Percentiles rank a stretch among this genome's conserved stretches.
Conservation (phyloP, 2,888 invertebrate species). For the Tridacna crocea region DNA sequence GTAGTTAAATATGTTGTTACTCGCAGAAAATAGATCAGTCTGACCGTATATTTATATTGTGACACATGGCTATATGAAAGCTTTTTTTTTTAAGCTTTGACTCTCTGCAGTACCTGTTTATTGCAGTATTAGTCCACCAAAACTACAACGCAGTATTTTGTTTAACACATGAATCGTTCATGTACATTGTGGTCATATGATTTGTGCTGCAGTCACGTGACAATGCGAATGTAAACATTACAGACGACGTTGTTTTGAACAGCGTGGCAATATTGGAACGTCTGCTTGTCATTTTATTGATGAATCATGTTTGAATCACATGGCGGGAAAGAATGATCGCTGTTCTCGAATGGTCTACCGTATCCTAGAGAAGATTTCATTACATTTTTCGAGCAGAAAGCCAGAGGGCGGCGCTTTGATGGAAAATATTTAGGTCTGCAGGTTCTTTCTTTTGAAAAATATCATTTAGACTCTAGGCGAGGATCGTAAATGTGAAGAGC, state of each 20-base stretch:
- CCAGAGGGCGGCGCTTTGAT: no score
- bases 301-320: slow-evolving; percentile 33
- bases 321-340: slow-evolving; percentile 19
- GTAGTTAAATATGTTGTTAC: slow-evolving; percentile 21
- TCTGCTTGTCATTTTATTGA: slow-evolving; percentile 12
- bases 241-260: slow-evolving; percentile 48
- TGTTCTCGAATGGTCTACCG: background rate
- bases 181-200: slow-evolving; percentile 24
- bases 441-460: no score
- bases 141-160: no score
- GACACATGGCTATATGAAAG: no score
- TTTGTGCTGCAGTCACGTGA: slow-evolving; percentile 32
- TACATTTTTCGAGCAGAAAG: no score
- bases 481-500: no score
- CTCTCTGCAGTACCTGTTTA: no score
- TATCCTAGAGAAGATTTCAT: background rate
- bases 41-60: background rate
- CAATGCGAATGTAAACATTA: slow-evolving; percentile 46
- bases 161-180: background rate
- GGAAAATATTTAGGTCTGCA: no score
- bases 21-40: slow-evolving; percentile 13
- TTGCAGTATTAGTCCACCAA: no score
- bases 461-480: no score
- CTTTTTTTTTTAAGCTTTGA: no score
- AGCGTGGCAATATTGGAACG: slow-evolving; percentile 39